Evolutionary conservation across 2,888 invertebrate species (phyloP).

Genomic region (Philereme vetulata): DNA sequence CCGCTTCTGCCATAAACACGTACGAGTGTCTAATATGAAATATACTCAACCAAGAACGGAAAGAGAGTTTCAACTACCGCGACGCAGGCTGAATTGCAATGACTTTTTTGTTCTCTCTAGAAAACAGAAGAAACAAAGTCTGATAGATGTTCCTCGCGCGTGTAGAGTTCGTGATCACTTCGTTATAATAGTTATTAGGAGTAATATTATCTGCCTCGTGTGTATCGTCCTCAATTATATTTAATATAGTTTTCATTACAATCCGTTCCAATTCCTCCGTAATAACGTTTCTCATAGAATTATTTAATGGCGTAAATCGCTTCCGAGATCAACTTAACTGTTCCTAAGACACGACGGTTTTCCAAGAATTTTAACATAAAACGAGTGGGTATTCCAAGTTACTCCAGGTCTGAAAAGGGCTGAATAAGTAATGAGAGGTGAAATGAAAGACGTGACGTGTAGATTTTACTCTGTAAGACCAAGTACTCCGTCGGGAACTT

Average conservation of each 20-base stretch:
- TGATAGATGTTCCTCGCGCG: slow-evolving; percentile 32
- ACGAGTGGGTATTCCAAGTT: slow-evolving; percentile 14
- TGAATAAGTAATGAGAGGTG: slow-evolving; percentile 22
- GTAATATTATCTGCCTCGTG: background rate
- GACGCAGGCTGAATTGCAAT: slow-evolving; percentile 60
- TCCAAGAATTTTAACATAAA: slow-evolving; percentile 16
- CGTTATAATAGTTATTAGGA: background rate
- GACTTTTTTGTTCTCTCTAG: slow-evolving; percentile 42
- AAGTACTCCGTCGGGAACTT: slow-evolving; percentile 28
- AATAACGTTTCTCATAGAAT: slow-evolving; percentile 23
- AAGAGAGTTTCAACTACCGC: slow-evolving; percentile 53
- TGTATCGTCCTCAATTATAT: slow-evolving; percentile 8
- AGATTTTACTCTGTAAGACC: slow-evolving; percentile 22
- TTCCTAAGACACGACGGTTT: slow-evolving; percentile 19
- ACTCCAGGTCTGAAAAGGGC: slow-evolving; percentile 10
- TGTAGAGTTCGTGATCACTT: slow-evolving; percentile 16
- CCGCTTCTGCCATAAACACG: slow-evolving; percentile 45
- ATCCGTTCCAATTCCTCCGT: slow-evolving; percentile 15
- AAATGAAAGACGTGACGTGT: slow-evolving; percentile 29
- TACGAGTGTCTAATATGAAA: slow-evolving; percentile 52
- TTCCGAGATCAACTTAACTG: slow-evolving; percentile 12
- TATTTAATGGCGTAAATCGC: slow-evolving; percentile 12
- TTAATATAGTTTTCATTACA: slow-evolving; percentile 14
- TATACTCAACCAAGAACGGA: slow-evolving; percentile 49
- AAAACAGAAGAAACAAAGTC: slow-evolving; percentile 34